A percentile compares a stretch with the other conserved stretches of the same genome.
phyloP scores from a whole-genome alignment of 2,113 vertebrate species.

The Neopipo cinnamomea region DNA sequence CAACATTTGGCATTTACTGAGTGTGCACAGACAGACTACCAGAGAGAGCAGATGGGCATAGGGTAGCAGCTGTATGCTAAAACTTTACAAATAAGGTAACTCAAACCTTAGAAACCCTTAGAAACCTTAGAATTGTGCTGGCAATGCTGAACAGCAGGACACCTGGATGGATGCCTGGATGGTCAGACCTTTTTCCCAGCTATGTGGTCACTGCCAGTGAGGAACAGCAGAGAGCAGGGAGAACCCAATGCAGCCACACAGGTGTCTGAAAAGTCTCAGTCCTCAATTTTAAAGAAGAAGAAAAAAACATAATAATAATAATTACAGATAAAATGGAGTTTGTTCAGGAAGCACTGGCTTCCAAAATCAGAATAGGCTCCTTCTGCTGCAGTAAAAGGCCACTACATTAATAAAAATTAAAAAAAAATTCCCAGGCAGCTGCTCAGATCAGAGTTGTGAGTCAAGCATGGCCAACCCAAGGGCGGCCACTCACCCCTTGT shows the following conservation, averaged over 20 bases:
- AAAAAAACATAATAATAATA: not conserved
- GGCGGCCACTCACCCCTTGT: accelerated
- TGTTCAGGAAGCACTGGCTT: not conserved
- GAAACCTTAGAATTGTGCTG: not conserved
- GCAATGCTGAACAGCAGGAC: not conserved
- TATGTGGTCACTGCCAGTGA: not conserved
- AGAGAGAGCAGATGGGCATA: not conserved
- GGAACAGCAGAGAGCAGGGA: not conserved
- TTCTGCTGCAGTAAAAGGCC: not conserved
- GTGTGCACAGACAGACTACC: not conserved
- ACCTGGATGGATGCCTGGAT: not conserved
- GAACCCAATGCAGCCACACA: accelerated
- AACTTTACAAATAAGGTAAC: not conserved
- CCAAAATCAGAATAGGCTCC: not conserved
- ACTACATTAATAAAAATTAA: not conserved
- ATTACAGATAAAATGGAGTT: not conserved
- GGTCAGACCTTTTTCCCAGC: not conserved
- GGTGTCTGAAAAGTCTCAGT: not conserved
- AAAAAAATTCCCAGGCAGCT: not conserved
- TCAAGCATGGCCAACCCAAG: accelerated
- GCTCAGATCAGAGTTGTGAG: accelerated
- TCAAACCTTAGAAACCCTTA: no score
- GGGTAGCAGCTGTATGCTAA: not conserved
- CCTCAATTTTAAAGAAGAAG: not conserved
- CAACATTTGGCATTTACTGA: not conserved